Base-by-base conservation (phyloP, 2,888 invertebrate genomes). In the Dasypogon diadema region DNA sequence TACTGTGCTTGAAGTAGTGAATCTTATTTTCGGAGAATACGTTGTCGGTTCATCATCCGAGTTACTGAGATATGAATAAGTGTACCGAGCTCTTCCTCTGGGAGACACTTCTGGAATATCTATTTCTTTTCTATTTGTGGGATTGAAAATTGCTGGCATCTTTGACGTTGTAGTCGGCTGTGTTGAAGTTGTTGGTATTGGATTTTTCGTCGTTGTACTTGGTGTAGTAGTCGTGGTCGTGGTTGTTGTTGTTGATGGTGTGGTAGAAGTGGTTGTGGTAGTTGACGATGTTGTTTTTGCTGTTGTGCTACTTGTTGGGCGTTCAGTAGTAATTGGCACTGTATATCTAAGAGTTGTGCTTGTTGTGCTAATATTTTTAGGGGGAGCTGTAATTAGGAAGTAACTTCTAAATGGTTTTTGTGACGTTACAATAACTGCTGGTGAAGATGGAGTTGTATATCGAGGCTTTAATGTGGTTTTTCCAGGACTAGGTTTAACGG, bases 11-110 rank as follows among this genome's bases (percentile, higher is more conserved):
- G 70, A 68, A 0, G 79, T 80, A 1, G 79, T 76, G 37, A 81
- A 79, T 18, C 83, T 83, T 0, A 81, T 78, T 68, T 82, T 85
- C 0, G 87, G 86, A 0, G 85, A 81, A 79, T 85, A 86, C 0
- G 86, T 86, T 1, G 85, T 85, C 18, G 85, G 83, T 26, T 79
- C 79, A 74, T 85, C 85, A 51, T 83, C 84, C 10, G 37, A 78
- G 0, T 83, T n/a, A 82, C 68, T 12, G 80, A 78, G 63, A 1
- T 82, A 83, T 12, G 84, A 83, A 5, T 81, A 82, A 0, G 85
- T 85, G 60, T 84, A 86, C 0, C 86, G 82, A 0, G 85, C 85
- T 2, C 86, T 82, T 1, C 87, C 85, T 22, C 85, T 80, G 2
- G 82, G 79, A 22, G 81, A 81, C 14, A 79, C 79, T 16, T 82